Conservation (phyloP, 2,797 vertebrate genomes). For the Selene dorsalis region DNA sequence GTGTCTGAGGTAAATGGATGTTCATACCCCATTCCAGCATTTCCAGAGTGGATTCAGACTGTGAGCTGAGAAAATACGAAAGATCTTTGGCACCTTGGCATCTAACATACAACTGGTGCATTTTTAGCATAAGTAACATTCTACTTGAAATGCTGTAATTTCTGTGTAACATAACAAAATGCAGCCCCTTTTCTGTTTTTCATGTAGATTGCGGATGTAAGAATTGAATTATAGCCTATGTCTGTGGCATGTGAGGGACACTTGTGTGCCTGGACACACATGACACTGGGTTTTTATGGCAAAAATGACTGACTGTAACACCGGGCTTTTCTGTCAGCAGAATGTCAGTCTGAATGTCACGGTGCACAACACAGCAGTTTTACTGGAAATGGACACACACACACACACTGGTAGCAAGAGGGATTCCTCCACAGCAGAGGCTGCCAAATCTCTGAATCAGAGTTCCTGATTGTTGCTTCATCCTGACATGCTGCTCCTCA, state of each 20-base stretch:
- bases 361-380: conserved; percentile 24
- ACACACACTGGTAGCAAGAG: conserved; percentile 26
- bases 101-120: no score
- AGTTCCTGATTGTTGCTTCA: conserved; percentile 50
- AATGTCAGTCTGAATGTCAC: conserved; percentile 38
- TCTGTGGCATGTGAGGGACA: neutral
- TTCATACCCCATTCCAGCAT: no score
- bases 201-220: neutral
- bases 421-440: conserved; percentile 53
- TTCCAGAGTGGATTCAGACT: no score
- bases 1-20: no score
- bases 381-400: conserved; percentile 9
- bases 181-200: neutral
- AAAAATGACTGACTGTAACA: conserved; percentile 20
- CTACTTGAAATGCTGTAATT: neutral
- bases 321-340: conserved; percentile 36
- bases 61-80: no score
- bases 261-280: conserved; percentile 1
- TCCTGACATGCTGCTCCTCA: conserved; percentile 61
- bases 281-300: conserved; percentile 35
- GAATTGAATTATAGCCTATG: conserved; percentile 7
- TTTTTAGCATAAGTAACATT: no score
- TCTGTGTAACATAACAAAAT: neutral
- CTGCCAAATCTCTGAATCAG: conserved; percentile 64
- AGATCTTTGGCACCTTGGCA: no score